Evolutionary conservation across 2,113 vertebrate species (phyloP).

Genomic region (Parus major): DNA sequence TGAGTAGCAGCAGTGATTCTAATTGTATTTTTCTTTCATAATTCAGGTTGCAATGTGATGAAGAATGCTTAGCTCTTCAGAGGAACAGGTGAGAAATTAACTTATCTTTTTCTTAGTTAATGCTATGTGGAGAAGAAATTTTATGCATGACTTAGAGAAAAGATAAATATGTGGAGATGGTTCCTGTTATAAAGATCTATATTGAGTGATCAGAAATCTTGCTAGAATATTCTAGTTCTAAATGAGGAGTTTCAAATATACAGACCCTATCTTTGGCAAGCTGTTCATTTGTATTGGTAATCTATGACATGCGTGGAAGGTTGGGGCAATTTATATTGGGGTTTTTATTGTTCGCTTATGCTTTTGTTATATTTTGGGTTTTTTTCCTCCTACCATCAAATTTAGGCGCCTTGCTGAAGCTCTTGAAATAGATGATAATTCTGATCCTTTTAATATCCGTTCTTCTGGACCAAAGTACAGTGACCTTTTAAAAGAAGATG

Average conservation of each 20-base stretch:
- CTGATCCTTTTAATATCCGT: slow-evolving; percentile 90
- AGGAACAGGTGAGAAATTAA: slow-evolving; percentile 84
- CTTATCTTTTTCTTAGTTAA: not conserved
- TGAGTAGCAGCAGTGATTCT: not conserved
- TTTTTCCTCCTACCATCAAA: not conserved
- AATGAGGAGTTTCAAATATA: not conserved
- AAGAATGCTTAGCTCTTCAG: slow-evolving; percentile 91
- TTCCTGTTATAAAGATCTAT: not conserved
- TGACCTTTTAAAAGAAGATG: slow-evolving; percentile 92
- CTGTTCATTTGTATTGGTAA: not conserved
- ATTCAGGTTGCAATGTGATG: slow-evolving; percentile 91
- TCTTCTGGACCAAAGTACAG: slow-evolving; percentile 88
- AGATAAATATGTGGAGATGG: not conserved
- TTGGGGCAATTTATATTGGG: not conserved
- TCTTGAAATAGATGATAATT: slow-evolving; percentile 87
- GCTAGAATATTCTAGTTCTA: not conserved
- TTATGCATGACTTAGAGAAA: not conserved
- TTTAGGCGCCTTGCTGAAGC: slow-evolving; percentile 90
- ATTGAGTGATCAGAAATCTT: not conserved
- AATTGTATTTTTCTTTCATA: slow-evolving; percentile 41
- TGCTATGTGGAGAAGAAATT: not conserved
- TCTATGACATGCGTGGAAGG: not conserved
- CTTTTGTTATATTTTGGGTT: not conserved
- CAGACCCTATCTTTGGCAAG: not conserved
- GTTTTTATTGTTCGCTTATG: not conserved